phyloP scores from a whole-genome alignment of 2,797 vertebrate species.

The Darevskia nairensis region DNA sequence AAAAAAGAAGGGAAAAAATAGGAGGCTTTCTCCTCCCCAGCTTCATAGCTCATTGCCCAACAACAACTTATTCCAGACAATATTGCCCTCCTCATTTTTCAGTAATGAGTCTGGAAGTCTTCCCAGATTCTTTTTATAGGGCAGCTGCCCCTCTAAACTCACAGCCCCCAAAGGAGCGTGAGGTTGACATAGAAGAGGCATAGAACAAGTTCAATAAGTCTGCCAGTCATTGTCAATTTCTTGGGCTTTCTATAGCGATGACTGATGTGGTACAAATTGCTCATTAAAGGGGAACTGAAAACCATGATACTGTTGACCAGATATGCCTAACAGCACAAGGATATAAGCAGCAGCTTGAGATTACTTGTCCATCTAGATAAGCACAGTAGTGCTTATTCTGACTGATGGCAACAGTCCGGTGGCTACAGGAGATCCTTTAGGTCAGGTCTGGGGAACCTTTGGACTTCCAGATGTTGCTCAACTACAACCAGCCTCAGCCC shows the following conservation, averaged over 20 bases:
- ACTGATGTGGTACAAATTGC: neutral
- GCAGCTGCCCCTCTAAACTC: constrained; percentile 42
- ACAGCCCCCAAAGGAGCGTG: neutral
- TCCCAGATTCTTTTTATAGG: constrained; percentile 53
- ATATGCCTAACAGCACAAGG: constrained; percentile 13
- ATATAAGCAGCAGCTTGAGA: neutral
- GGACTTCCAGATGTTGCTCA: too few species aligned
- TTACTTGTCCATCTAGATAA: neutral
- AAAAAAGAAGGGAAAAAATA: neutral
- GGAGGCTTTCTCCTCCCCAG: neutral
- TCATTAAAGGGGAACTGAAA: constrained; percentile 4
- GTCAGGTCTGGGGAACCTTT: too few species aligned
- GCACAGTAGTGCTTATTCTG: too few species aligned
- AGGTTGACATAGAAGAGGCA: constrained; percentile 22
- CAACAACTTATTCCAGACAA: constrained; percentile 10
- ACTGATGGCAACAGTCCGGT: too few species aligned
- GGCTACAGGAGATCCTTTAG: too few species aligned
- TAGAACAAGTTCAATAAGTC: constrained; percentile 7
- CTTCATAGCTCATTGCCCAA: constrained; percentile 29
- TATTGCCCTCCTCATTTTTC: constrained; percentile 26
- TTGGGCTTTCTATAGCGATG: neutral
- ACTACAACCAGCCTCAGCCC: too few species aligned
- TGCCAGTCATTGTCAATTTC: constrained; percentile 5
- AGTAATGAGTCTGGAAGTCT: constrained; percentile 32
- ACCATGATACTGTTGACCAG: neutral